Conservation (phyloP, 2,888 invertebrate genomes). For the Odontothrips loti region DNA sequence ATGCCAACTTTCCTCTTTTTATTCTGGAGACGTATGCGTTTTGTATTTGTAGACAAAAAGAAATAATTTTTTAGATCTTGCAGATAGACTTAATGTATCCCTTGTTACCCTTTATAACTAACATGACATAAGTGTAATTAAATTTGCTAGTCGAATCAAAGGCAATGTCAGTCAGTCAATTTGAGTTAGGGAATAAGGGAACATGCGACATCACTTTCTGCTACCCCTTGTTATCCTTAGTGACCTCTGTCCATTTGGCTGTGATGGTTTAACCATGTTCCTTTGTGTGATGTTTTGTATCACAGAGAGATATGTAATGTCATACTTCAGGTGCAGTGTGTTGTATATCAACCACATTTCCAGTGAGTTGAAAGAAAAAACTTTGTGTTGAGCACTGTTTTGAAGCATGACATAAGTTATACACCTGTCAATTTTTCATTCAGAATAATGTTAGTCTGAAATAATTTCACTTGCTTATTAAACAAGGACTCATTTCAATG, state of each 20-base stretch:
- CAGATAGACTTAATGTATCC: neutral
- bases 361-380: too few species aligned
- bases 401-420: too few species aligned
- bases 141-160: conserved; percentile 6
- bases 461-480: too few species aligned
- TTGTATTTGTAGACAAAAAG: neutral
- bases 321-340: neutral
- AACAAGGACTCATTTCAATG: too few species aligned
- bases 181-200: neutral
- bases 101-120: neutral
- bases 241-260: neutral
- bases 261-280: neutral
- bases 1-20: neutral
- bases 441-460: too few species aligned
- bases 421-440: too few species aligned
- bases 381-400: too few species aligned
- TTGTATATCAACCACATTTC: too few species aligned
- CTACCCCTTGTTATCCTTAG: neutral
- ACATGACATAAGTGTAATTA: too few species aligned
- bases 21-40: neutral
- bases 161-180: neutral
- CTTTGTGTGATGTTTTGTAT: neutral
- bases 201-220: neutral
- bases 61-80: neutral
- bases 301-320: neutral